These are phyloP conservation scores for Martes martes DNA, from an alignment of 2,113 vertebrate genomes.

Conservation along the genomic window DNA sequence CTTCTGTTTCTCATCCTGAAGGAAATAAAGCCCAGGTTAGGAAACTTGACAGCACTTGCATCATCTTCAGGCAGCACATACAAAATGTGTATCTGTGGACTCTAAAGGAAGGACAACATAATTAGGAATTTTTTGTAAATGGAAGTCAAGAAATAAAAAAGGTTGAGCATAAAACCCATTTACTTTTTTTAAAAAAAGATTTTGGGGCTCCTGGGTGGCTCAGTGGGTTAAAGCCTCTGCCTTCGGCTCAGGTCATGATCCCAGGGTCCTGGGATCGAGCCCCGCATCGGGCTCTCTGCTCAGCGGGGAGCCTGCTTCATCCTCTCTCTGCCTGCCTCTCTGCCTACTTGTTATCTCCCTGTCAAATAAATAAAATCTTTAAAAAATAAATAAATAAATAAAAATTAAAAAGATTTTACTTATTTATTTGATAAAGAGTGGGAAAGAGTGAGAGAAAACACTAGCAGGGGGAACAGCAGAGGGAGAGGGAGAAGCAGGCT, in stretches of 20 bases:
- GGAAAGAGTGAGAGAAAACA: background rate
- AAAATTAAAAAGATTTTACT: background rate
- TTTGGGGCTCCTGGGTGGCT: too few species aligned
- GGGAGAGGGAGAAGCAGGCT: background rate
- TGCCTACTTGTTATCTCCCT: too few species aligned
- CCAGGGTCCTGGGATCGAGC: too few species aligned
- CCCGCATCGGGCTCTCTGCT: too few species aligned
- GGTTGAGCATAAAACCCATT: background rate
- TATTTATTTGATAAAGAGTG: background rate
- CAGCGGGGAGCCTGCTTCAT: too few species aligned
- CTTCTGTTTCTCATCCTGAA: constrained; percentile 23
- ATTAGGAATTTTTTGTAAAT: background rate
- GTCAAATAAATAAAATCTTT: too few species aligned
- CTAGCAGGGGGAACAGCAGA: background rate
- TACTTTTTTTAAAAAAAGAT: background rate
- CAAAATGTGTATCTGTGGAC: background rate
- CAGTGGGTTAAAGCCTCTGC: too few species aligned
- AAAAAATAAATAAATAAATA: too few species aligned
- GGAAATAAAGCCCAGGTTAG: background rate
- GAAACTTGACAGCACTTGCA: background rate
- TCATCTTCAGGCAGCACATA: background rate
- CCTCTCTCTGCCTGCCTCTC: too few species aligned
- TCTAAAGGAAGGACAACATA: background rate
- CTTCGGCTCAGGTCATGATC: too few species aligned
- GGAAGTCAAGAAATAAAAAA: background rate